phyloP scores from a whole-genome alignment of 2,888 invertebrate species.

The Abscondita cerata region DNA sequence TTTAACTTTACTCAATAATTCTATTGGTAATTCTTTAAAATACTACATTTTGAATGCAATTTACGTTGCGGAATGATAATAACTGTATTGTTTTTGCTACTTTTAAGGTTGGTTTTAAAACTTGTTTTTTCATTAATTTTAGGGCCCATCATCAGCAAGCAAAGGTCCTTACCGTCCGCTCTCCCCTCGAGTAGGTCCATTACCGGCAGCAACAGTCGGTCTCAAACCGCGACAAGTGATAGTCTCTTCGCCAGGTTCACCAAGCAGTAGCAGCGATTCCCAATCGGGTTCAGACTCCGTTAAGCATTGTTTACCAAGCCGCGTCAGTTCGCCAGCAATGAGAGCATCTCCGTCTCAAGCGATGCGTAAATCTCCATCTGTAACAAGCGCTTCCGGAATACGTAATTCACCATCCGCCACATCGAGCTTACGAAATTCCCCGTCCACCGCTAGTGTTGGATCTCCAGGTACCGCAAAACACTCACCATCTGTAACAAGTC shows the following conservation, averaged over 20 bases:
- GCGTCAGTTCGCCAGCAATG: slow-evolving; percentile 57
- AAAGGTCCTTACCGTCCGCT: slow-evolving; percentile 75
- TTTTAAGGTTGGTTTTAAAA: too few species aligned
- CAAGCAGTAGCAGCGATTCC: slow-evolving; percentile 85
- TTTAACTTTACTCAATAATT: too few species aligned
- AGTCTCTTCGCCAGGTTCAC: slow-evolving; percentile 82
- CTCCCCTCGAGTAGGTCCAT: slow-evolving; percentile 70
- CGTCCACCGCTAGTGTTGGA: slow-evolving; percentile 50
- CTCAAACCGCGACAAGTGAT: slow-evolving; percentile 64
- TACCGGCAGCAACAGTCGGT: slow-evolving; percentile 55
- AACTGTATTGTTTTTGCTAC: too few species aligned
- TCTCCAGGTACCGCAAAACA: slow-evolving; percentile 54
- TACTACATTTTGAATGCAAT: too few species aligned
- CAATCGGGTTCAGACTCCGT: slow-evolving; percentile 81
- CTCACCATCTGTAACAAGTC: slow-evolving; percentile 53
- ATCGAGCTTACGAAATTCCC: slow-evolving; percentile 56
- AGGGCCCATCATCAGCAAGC: slow-evolving; percentile 77
- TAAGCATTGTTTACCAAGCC: slow-evolving; percentile 64
- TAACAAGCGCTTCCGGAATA: slow-evolving; percentile 45
- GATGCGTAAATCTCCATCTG: slow-evolving; percentile 37
- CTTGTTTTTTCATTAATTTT: slow-evolving; percentile 16
- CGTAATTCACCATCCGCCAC: slow-evolving; percentile 52
- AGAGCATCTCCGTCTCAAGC: slow-evolving; percentile 58
- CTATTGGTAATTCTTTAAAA: too few species aligned
- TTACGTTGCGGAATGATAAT: too few species aligned